Evolutionary conservation across 2,888 invertebrate species (phyloP), one percentile per base, ranked within the genome.

Genomic region (Phaedon cochleariae): DNA sequence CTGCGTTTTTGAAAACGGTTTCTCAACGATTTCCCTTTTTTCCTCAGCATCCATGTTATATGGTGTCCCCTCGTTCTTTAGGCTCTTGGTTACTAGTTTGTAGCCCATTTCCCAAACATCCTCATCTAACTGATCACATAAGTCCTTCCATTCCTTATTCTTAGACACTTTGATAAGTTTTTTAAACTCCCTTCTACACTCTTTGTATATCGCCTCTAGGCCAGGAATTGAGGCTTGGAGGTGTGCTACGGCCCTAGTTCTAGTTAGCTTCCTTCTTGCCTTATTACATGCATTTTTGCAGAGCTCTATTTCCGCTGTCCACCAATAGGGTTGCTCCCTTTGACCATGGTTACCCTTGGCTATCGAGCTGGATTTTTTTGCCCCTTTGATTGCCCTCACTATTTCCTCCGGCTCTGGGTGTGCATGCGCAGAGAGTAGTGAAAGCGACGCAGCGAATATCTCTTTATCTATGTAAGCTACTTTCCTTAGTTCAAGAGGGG

Each of bases 101-200:
- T 66, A 68, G 0, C 48, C 69, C 1, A 59, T n/a, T 10, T 67
- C 69, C 64, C 67, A 69, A 2, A 64, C 51, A 26, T 67, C 59
- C 6, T 64, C 46, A 2, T 67, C 58, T n/a, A 18, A 67, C 12
- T 26, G 55, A 52, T 0, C 34, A 20, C n/a, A 58, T 62, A 1
- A 67, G 41, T 2, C 51, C 10, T 17, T 22, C 69, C 69, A 69
- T 10, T 59, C 17, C 21, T 2, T 17, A 0, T 12, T 18, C 26
- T 66, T 54, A 1, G 22, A 15, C 31, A 20, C 29, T 15, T 34
- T 59, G 4, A 51, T 51, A n/a, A 18, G 6, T n/a, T 59, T 49
- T 9, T 22, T 49, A 5, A 34, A 7, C 15, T 51, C 18, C 17
- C n/a, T 29, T 37, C 18, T 51, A 1, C 31, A 1, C 15, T n/a